Conservation (phyloP, 2,888 invertebrate species). For the Adela reaumurella region DNA sequence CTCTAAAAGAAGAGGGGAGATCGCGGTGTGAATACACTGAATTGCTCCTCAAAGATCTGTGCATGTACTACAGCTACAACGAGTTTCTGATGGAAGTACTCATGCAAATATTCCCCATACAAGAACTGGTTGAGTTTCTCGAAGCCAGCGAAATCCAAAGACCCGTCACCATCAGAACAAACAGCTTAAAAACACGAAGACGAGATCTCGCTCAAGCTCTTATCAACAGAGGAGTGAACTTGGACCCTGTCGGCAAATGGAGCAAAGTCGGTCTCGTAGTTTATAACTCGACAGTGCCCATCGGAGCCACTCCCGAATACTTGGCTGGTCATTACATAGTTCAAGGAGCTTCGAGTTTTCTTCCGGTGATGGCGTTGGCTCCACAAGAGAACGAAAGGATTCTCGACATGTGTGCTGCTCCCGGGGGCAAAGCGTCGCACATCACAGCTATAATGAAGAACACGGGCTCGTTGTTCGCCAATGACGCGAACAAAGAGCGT, state of each 20-base stretch:
- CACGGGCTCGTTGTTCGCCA: slow-evolving; percentile 93
- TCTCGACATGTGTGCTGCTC: slow-evolving; percentile 96
- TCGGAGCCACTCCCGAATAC: slow-evolving; percentile 99
- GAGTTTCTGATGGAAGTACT: slow-evolving; percentile 90
- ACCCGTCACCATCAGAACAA: slow-evolving; percentile 93
- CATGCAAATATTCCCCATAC: slow-evolving; percentile 83
- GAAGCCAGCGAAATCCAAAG: slow-evolving; percentile 95
- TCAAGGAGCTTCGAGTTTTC: slow-evolving; percentile 93
- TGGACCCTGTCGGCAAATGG: slow-evolving; percentile 98
- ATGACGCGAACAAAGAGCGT: slow-evolving; percentile 89
- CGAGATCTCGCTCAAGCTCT: slow-evolving; percentile 91
- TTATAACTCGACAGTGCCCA: slow-evolving; percentile 92
- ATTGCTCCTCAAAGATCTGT: slow-evolving; percentile 79
- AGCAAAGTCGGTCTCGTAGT: slow-evolving; percentile 96
- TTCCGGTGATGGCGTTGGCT: slow-evolving; percentile 97
- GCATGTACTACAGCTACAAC: slow-evolving; percentile 95
- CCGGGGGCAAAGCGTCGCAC: slow-evolving; percentile 98
- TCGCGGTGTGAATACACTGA: slow-evolving; percentile 79
- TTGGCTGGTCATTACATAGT: slow-evolving; percentile 96
- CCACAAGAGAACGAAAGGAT: slow-evolving; percentile 94
- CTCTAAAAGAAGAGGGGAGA: slow-evolving; percentile 63
- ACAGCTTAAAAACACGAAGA: slow-evolving; percentile 89
- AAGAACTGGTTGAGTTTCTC: slow-evolving; percentile 87
- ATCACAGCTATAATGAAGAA: slow-evolving; percentile 98
- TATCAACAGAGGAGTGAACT: slow-evolving; percentile 94